Evolutionary conservation across 2,888 invertebrate genomes (phyloP).

Genomic region (Hybos culiciformis): DNA sequence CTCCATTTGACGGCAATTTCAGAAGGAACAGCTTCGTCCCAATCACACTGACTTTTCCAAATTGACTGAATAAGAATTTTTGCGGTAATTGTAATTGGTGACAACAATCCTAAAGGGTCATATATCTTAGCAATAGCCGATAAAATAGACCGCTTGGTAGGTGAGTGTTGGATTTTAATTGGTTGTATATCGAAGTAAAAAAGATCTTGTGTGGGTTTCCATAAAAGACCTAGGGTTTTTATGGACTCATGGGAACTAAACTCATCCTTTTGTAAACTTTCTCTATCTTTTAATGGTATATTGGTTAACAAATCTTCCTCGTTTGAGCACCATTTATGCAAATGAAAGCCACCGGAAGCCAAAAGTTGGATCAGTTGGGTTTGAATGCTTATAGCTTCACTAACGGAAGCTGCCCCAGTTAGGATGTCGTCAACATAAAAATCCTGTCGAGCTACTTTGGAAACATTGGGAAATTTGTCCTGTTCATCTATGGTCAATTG

Average conservation of each 20-base stretch:
- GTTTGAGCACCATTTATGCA: background rate
- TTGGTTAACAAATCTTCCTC: background rate
- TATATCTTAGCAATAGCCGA: conserved; percentile 9
- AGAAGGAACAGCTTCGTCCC: conserved; percentile 11
- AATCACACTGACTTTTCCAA: conserved; percentile 9
- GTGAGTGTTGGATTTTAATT: conserved; percentile 6
- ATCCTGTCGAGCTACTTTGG: background rate
- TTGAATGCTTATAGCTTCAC: background rate
- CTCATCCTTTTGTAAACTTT: background rate
- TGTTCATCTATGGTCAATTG: conserved; percentile 11
- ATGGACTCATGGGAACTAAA: conserved; percentile 3
- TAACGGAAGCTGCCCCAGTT: background rate
- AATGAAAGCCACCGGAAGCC: background rate
- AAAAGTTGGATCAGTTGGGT: background rate
- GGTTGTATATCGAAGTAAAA: conserved; percentile 7
- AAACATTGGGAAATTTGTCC: conserved; percentile 5
- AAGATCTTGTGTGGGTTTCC: conserved; percentile 6
- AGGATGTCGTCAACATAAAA: background rate
- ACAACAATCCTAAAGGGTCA: conserved; percentile 12
- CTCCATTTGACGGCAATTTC: conserved; percentile 6
- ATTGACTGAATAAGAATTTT: conserved; percentile 12
- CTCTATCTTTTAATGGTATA: background rate
- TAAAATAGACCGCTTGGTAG: conserved; percentile 9
- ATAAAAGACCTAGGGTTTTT: conserved; percentile 10
- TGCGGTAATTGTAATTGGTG: conserved; percentile 9